phyloP scores from a whole-genome alignment of 2,797 vertebrate genomes.

The Spea hammondii region DNA sequence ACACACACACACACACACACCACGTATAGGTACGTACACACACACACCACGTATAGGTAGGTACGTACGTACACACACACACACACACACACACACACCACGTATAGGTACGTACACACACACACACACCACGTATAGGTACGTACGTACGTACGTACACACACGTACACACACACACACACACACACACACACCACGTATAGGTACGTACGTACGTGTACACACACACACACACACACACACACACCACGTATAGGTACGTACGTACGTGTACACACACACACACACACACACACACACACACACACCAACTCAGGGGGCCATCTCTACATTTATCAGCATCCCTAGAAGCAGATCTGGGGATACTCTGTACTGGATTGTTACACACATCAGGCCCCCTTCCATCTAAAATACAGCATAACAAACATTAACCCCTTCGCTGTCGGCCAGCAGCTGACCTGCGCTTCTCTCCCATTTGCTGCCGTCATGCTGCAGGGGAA shows the following conservation, averaged over 20 bases:
- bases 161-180: background rate
- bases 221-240: background rate
- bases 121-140: background rate
- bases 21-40: background rate
- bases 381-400: too few relatives aligned
- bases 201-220: background rate
- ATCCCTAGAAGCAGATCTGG: background rate
- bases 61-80: too few relatives aligned
- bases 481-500: too few relatives aligned
- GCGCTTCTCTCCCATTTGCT: too few relatives aligned
- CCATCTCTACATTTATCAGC: background rate
- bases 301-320: background rate
- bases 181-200: background rate
- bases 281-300: background rate
- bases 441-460: too few relatives aligned
- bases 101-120: background rate
- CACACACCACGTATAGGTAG: background rate
- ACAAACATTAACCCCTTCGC: too few relatives aligned
- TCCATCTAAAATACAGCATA: too few relatives aligned
- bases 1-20: background rate
- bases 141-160: background rate
- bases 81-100: background rate
- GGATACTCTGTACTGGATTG: background rate
- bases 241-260: background rate
- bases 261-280: too few relatives aligned